phyloP scores from a whole-genome alignment of 2,888 invertebrate genomes.

The Oligia fasciuncula region DNA sequence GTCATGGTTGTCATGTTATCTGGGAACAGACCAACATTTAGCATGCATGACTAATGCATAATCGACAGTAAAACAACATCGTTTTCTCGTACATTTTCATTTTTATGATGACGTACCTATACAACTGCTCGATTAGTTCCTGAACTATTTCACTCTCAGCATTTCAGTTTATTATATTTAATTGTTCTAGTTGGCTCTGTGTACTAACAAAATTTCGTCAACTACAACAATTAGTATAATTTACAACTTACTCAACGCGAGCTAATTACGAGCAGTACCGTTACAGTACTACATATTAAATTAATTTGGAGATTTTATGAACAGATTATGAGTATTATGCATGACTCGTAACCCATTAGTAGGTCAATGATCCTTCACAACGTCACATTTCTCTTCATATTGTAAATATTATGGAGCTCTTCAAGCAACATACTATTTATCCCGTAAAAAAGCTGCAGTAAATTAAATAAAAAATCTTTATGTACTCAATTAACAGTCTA shows the following conservation, averaged over 20 bases:
- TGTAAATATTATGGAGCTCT: not conserved
- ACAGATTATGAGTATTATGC: constrained; percentile 39
- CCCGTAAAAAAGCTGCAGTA: not conserved
- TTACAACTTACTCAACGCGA: constrained; percentile 36
- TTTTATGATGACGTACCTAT: not conserved
- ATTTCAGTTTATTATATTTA: constrained; percentile 25
- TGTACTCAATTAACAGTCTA: not conserved
- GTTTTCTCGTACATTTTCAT: constrained; percentile 18
- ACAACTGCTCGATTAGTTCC: constrained; percentile 1
- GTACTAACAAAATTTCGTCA: constrained; percentile 38
- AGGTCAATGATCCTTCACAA: constrained; percentile 36
- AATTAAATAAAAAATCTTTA: not conserved
- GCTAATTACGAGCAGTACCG: constrained; percentile 10
- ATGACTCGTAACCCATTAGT: constrained; percentile 21
- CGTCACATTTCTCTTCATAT: constrained; percentile 21
- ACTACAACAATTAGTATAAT: constrained; percentile 41
- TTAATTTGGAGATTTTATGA: constrained; percentile 40
- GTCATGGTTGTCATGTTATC: constrained; percentile 39
- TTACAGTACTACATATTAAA: constrained; percentile 18
- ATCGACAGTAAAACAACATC: constrained; percentile 17
- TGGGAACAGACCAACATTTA: constrained; percentile 27
- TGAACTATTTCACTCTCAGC: constrained; percentile 14
- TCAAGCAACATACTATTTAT: not conserved
- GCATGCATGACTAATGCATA: constrained; percentile 37
- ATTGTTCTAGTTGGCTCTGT: constrained; percentile 39